Evolutionary conservation across 37 sponge, comb jelly and placozoan genomes (phyloP).

Genomic region (Tethya wilhelma): DNA sequence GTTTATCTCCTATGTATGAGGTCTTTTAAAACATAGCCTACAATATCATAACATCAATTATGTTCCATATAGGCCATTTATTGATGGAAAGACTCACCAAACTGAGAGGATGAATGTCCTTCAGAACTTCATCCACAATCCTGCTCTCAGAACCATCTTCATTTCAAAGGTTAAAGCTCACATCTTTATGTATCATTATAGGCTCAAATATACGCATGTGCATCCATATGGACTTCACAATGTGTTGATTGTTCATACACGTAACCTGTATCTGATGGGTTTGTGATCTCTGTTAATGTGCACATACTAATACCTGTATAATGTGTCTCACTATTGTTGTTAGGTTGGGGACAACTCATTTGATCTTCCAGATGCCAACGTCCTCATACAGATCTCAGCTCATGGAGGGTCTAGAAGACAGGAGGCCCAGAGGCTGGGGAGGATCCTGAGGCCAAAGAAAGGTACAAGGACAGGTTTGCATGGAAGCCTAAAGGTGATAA

Average conservation of each 20-base stretch:
- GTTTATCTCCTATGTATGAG: background rate
- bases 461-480: slow-evolving; percentile 27
- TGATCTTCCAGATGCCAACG: slow-evolving; percentile 99
- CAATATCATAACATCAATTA: background rate
- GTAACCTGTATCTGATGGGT: background rate
- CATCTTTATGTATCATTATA: too few species aligned
- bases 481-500: background rate
- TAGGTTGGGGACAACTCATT: slow-evolving; percentile 99
- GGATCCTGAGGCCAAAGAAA: slow-evolving; percentile 96
- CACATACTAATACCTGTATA: background rate
- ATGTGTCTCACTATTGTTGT: background rate
- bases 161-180: slow-evolving; percentile 97
- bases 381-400: slow-evolving; percentile 97
- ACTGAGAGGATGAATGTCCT: slow-evolving; percentile 87
- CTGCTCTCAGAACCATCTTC: slow-evolving; percentile 86
- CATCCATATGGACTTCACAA: too few species aligned
- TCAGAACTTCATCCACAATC: slow-evolving; percentile 94
- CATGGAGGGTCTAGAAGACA: slow-evolving; percentile 99
- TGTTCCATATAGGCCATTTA: slow-evolving; percentile 71
- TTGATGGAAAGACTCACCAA: slow-evolving; percentile 94
- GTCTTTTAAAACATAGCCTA: background rate
- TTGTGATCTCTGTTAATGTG: background rate
- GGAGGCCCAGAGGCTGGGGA: slow-evolving; percentile 97
- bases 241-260: background rate
- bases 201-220: too few species aligned